Evolutionary conservation across 2,797 vertebrate genomes (phyloP).

Genomic region (Catamblyrhynchus diadema): DNA sequence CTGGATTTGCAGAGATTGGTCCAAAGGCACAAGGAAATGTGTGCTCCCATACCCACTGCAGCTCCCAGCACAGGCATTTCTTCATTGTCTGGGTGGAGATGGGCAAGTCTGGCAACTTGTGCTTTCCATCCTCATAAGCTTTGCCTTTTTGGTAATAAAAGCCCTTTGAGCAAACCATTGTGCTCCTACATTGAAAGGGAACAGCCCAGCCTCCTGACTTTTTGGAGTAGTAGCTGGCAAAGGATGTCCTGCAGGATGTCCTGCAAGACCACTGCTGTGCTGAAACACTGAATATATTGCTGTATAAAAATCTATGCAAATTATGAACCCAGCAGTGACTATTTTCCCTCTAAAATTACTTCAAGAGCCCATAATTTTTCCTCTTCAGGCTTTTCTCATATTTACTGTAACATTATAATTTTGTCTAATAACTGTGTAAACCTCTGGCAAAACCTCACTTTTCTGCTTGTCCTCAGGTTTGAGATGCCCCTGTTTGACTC

Average conservation of each 20-base stretch:
- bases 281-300: not conserved
- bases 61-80: not conserved
- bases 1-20: not conserved
- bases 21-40: not conserved
- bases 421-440: not conserved
- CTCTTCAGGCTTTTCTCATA: not conserved
- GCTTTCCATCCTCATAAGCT: not conserved
- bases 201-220: not conserved
- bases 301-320: not conserved
- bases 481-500: not conserved
- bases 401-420: not conserved
- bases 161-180: not conserved
- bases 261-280: not conserved
- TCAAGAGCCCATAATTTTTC: not conserved
- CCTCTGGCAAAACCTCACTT: not conserved
- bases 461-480: not conserved
- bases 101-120: not conserved
- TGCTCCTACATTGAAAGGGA: not conserved
- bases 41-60: fast-evolving
- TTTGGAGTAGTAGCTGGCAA: not conserved
- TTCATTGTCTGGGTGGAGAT: not conserved
- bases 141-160: not conserved
- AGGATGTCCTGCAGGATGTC: not conserved
- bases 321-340: not conserved
- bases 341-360: not conserved